phyloP scores from a whole-genome alignment of 2,888 invertebrate species.

The Halictus ligatus region DNA sequence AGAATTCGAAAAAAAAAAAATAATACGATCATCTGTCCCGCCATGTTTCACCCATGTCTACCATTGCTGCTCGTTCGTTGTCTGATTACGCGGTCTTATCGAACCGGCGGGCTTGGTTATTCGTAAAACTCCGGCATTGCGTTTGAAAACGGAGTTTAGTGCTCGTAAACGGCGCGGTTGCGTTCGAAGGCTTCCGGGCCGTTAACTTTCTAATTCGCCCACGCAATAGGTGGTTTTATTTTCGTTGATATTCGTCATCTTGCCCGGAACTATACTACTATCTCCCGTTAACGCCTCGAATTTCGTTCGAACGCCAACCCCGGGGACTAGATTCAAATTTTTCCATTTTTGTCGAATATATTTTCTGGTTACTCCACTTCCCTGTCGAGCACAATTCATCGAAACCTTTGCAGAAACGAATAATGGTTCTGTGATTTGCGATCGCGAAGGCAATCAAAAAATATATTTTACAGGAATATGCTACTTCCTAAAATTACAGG shows the following conservation, averaged over 20 bases:
- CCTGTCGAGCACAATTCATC: too few species aligned
- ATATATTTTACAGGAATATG: too few species aligned
- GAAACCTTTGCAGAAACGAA: not conserved
- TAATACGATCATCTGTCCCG: slow-evolving; percentile 28
- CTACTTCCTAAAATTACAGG: too few species aligned
- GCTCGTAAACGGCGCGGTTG: not conserved
- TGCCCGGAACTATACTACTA: not conserved
- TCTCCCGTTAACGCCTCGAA: not conserved
- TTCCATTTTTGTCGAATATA: too few species aligned
- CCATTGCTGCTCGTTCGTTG: slow-evolving; percentile 10
- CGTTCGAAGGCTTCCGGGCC: not conserved
- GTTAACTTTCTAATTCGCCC: not conserved
- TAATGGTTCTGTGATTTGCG: not conserved
- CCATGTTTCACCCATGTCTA: not conserved
- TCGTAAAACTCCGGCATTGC: slow-evolving; percentile 6
- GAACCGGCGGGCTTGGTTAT: not conserved
- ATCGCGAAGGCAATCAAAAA: too few species aligned
- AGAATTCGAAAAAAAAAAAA: slow-evolving; percentile 50
- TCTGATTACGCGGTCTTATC: not conserved
- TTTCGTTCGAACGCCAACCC: not conserved
- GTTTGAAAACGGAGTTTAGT: slow-evolving; percentile 6
- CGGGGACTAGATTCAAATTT: not conserved
- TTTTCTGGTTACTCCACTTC: too few species aligned
- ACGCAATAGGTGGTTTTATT: not conserved
- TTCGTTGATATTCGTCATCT: not conserved